Evolutionary conservation across 2,888 invertebrate genomes (phyloP).

Genomic region (Chymomyza procnemis): DNA sequence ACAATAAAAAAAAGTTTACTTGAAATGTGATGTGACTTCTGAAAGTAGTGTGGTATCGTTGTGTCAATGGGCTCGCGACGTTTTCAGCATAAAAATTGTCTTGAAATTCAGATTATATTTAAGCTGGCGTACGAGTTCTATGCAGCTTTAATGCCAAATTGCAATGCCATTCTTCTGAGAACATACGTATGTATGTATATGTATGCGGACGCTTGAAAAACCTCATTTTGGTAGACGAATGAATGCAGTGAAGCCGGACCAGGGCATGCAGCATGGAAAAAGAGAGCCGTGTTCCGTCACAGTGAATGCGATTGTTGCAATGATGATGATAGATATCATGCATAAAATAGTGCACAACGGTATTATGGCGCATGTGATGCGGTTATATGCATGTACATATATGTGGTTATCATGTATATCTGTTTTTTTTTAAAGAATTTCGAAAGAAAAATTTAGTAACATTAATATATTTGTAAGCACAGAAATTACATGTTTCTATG

Average conservation of each 20-base stretch:
- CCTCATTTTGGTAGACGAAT: neutral
- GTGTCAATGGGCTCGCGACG: too few relatives aligned
- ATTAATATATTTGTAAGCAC: neutral
- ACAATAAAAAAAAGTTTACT: too few relatives aligned
- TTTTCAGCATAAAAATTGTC: conserved; percentile 13
- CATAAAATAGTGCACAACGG: neutral
- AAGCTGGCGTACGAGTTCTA: neutral
- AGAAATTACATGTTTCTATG: neutral
- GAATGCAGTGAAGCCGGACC: conserved; percentile 20
- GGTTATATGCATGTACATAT: too few relatives aligned
- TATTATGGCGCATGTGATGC: neutral
- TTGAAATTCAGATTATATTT: conserved; percentile 27
- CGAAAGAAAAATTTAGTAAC: neutral
- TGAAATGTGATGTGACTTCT: too few relatives aligned
- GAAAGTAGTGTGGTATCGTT: too few relatives aligned
- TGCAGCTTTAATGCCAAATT: conserved; percentile 27
- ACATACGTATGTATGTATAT: too few relatives aligned
- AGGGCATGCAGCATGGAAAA: neutral
- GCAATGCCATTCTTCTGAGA: conserved; percentile 44
- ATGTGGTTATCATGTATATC: neutral
- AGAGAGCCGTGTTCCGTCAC: conserved; percentile 23
- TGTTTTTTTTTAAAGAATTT: neutral
- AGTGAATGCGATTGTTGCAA: conserved; percentile 20
- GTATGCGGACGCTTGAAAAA: conserved; percentile 18
- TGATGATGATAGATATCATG: conserved; percentile 4